Conservation (phyloP, 2,113 vertebrate genomes). For the Macquaria ambigua region DNA sequence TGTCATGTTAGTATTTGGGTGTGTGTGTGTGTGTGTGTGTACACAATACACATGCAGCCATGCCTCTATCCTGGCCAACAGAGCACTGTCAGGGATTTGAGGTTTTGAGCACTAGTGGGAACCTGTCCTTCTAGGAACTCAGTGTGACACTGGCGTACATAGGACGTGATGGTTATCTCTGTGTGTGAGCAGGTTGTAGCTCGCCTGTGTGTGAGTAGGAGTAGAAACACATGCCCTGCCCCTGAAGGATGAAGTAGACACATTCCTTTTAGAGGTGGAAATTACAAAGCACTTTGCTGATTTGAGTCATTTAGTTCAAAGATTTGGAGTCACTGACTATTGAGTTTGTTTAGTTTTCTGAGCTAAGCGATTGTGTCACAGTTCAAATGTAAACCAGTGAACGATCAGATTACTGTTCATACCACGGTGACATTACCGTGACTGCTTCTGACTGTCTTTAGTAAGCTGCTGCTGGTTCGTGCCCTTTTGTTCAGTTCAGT, state of each 20-base stretch:
- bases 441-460: too few species aligned
- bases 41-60: neutral
- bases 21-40: slow-evolving; percentile 6
- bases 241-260: slow-evolving; percentile 24
- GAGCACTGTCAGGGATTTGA: slow-evolving; percentile 18
- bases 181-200: slow-evolving; percentile 58
- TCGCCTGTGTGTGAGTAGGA: slow-evolving; percentile 27
- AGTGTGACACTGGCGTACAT: slow-evolving; percentile 10
- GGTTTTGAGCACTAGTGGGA: slow-evolving; percentile 25
- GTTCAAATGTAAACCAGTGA: neutral
- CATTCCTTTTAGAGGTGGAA: slow-evolving; percentile 39
- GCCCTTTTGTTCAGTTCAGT: neutral
- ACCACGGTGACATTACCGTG: neutral
- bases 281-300: neutral
- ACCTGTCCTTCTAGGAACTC: slow-evolving; percentile 51
- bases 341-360: neutral
- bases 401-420: neutral
- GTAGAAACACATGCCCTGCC: slow-evolving; percentile 31
- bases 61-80: slow-evolving; percentile 8
- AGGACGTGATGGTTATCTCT: slow-evolving; percentile 47
- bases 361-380: fast-evolving
- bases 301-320: neutral
- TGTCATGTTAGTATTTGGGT: slow-evolving; percentile 4
- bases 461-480: neutral
- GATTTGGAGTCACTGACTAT: neutral